Percentiles rank a stretch among this genome's conserved stretches.
Conservation (phyloP, 35 echinoderm and acorn worm genomes). For the Acanthaster planci region DNA sequence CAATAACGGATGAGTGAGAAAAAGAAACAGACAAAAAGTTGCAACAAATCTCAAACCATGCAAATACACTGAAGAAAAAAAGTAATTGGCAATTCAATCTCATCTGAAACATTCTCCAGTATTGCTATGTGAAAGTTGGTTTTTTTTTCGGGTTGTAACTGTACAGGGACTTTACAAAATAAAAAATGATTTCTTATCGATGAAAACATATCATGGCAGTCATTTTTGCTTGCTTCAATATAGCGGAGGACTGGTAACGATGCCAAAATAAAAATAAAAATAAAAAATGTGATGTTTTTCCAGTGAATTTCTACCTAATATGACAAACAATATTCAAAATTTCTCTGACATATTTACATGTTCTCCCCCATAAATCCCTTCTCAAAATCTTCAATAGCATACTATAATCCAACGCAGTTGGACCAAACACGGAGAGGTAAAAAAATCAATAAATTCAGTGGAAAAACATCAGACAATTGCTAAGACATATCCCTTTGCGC, state of each 20-base stretch:
- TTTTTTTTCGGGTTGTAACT: not conserved
- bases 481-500: no score
- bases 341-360: no score
- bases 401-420: no score
- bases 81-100: constrained; percentile 9
- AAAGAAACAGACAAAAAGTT: constrained; percentile 5
- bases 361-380: no score
- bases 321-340: no score
- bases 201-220: constrained; percentile 1
- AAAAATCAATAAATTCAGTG: no score
- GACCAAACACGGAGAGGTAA: no score
- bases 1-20: not conserved
- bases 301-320: not conserved
- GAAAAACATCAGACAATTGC: no score
- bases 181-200: not conserved
- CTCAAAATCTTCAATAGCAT: no score
- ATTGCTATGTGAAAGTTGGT: constrained; percentile 4
- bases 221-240: no score
- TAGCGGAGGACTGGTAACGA: not conserved
- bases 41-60: not conserved
- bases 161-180: constrained; percentile 14
- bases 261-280: not conserved
- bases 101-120: constrained; percentile 19
- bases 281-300: constrained; percentile 2
- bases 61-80: not conserved